Evolutionary conservation across 2,113 vertebrate species (phyloP), one percentile per base, ranked within the genome.

Genomic region (Chrysochloris asiatica): DNA sequence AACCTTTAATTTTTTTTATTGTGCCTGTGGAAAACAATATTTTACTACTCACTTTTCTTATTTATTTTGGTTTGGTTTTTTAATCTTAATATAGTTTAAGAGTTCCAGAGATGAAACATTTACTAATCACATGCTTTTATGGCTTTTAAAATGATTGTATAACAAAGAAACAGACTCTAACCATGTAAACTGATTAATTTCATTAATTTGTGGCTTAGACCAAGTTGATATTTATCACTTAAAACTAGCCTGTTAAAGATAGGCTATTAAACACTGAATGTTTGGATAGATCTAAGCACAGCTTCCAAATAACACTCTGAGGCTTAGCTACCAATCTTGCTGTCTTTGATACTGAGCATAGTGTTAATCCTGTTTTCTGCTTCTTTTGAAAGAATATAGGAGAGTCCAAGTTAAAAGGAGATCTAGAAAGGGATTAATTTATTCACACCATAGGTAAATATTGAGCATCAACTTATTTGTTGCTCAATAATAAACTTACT

Each of bases 201-300:
- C 30, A 30, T 71, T 91, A 86, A 80, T 77, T 76, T 67, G n/a
- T 83, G 47, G 2, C 21, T 10, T 36, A 92, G 36, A 80, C 36
- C 21, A 76, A 83, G 47, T 77, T 79, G 36, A 38, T 26, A 50
- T 71, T 91, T 83, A 28, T 87, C 59, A 77, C 41, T 80, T 92
- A 80, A 82, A 76, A 16, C 26, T 89, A 59, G 21, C 36, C 6
- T 17, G n/a, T 52, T 71, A 19, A 78, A 73, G 63, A 41, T 54
- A 77, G 50, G 41, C 41, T 36, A 48, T n/a, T 52, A 47, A 81
- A 79, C 71, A 45, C 12, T 59, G 12, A 69, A 63, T 43, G 36
- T 82, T 93, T 10, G 11, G 11, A n/a, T 78, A 30, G 88, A 88
- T 28, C 26, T 85, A 85, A 87, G 56, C 7, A 47, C 2, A 38